A percentile compares a stretch with the other conserved stretches of the same genome.
phyloP scores from a whole-genome alignment of 2,888 invertebrate genomes.

The Drosophila quinaria region DNA sequence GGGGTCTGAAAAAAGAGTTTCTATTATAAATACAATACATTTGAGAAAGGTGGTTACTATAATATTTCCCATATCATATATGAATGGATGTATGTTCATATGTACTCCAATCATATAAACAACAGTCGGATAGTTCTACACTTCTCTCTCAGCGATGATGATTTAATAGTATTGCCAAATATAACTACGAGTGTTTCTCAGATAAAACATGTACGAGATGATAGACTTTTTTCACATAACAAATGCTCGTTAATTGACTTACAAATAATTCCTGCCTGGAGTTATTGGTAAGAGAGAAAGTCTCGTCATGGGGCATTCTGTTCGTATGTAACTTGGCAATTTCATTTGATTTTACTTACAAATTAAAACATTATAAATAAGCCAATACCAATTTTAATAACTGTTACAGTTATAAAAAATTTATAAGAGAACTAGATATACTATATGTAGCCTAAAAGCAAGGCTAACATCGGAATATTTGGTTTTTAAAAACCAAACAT shows the following conservation, averaged over 20 bases:
- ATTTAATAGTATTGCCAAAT: background rate
- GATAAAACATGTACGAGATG: slow-evolving; percentile 11
- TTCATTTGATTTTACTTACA: background rate
- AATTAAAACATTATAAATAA: background rate
- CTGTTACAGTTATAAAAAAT: no score
- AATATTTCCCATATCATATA: background rate
- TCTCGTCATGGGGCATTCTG: background rate
- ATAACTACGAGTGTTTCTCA: slow-evolving; percentile 5
- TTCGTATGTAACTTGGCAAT: background rate
- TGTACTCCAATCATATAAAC: background rate
- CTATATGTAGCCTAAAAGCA: no score
- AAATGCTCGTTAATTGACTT: slow-evolving; percentile 46
- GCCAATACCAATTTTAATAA: background rate
- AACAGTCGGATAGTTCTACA: background rate
- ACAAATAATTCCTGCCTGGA: slow-evolving; percentile 33
- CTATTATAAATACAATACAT: background rate
- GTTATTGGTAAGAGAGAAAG: slow-evolving; percentile 3
- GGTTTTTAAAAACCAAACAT: background rate
- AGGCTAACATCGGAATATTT: no score
- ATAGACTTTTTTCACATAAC: slow-evolving; percentile 20
- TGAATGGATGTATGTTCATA: background rate
- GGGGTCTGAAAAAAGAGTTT: no score
- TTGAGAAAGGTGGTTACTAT: background rate
- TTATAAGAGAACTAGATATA: no score
- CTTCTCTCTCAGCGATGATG: background rate